phyloP scores from a whole-genome alignment of 2,797 vertebrate genomes.

The Epinephelus malabaricus region DNA sequence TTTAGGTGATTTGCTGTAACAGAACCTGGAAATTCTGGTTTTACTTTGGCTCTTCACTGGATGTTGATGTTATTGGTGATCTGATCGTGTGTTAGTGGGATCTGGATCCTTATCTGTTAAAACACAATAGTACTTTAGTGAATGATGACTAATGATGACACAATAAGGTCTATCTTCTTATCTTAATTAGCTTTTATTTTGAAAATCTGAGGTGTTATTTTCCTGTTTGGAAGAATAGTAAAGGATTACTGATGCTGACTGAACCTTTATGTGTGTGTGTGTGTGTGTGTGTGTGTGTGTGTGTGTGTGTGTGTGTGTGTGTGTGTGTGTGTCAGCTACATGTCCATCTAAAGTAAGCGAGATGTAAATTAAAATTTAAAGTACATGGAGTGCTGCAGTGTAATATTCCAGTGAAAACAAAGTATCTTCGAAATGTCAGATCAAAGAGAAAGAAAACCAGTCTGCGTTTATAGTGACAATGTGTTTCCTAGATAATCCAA shows the following conservation, averaged over 20 bases:
- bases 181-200: conserved; percentile 29
- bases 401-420: not conserved
- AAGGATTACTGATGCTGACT: conserved; percentile 19
- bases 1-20: not conserved
- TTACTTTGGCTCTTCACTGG: not conserved
- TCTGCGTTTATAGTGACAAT: conserved; percentile 10
- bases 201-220: conserved; percentile 15
- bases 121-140: not conserved
- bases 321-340: not conserved
- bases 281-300: not conserved
- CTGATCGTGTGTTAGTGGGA: not conserved
- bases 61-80: not conserved
- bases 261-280: not conserved
- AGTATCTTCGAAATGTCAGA: conserved; percentile 10
- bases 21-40: not conserved
- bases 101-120: conserved; percentile 1
- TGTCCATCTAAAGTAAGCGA: not conserved
- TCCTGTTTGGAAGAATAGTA: not conserved
- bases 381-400: not conserved
- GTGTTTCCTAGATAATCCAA: conserved; percentile 53
- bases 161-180: no score
- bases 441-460: conserved; percentile 20
- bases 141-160: no score
- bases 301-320: no score
- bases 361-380: not conserved